Evolutionary conservation across 1,140 invertebrate species (phyloP).

Genomic region (Drosophila parabipectinata): DNA sequence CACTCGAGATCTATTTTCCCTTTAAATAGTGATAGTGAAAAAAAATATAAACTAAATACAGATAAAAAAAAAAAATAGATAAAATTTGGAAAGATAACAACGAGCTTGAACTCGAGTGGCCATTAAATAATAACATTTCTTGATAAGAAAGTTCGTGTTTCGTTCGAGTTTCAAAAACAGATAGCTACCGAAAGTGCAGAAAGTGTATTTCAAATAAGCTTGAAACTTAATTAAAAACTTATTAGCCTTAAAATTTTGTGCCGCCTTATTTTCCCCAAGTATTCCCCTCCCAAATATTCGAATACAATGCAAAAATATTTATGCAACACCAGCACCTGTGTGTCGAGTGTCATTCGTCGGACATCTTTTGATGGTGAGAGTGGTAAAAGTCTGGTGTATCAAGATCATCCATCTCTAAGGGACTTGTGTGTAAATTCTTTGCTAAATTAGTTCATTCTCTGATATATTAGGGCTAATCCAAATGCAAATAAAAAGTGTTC

Average conservation of each 20-base stretch:
- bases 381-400: conserved; percentile 18
- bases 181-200: not conserved
- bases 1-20: not conserved
- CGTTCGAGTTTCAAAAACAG: too few relatives aligned
- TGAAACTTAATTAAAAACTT: conserved; percentile 7
- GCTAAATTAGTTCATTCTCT: not conserved
- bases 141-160: not conserved
- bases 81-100: not conserved
- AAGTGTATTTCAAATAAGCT: not conserved
- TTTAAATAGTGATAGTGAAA: not conserved
- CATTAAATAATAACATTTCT: not conserved
- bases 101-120: too few relatives aligned
- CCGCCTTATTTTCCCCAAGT: conserved; percentile 5
- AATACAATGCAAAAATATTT: conserved; percentile 26
- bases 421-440: not conserved
- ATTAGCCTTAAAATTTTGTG: conserved; percentile 20
- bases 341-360: conserved; percentile 41
- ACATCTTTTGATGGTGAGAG: conserved; percentile 18
- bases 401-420: conserved; percentile 15
- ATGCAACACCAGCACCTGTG: conserved; percentile 41
- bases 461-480: too few relatives aligned
- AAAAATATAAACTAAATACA: not conserved
- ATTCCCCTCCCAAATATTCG: not conserved
- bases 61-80: not conserved
- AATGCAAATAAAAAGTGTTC: too few relatives aligned